A percentile compares a stretch with the other conserved stretches of the same genome.
Conservation (phyloP, 2,888 invertebrate species). For the Leptodirus hochenwartii region DNA sequence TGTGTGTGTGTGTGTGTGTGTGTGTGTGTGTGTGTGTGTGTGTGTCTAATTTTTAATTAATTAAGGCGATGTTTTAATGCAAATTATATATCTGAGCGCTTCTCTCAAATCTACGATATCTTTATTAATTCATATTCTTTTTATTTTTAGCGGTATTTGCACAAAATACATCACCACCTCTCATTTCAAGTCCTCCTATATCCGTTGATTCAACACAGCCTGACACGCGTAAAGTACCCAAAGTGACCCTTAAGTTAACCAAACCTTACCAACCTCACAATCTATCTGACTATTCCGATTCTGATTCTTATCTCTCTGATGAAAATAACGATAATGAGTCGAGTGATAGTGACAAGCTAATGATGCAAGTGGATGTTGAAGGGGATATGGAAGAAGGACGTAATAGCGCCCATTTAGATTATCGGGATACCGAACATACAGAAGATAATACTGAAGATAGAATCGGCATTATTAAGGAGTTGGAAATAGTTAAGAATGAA, state of each 20-base stretch:
- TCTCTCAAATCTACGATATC: no score
- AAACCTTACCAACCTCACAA: no score
- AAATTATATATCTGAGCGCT: no score
- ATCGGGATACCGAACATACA: neutral
- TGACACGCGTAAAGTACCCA: conserved; percentile 37
- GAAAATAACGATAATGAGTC: conserved; percentile 15
- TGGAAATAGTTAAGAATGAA: neutral
- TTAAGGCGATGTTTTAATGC: no score
- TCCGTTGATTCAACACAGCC: conserved; percentile 10
- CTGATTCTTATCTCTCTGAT: conserved; percentile 9
- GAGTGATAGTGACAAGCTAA: conserved; percentile 39
- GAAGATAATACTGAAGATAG: no score
- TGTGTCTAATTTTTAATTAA: no score
- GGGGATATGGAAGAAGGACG: conserved; percentile 6
- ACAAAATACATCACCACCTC: no score
- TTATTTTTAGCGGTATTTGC: conserved; percentile 4
- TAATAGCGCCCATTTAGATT: neutral
- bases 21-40: no score
- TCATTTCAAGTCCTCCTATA: no score
- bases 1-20: no score
- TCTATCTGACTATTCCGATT: conserved; percentile 17
- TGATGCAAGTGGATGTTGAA: conserved; percentile 28
- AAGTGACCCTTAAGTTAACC: conserved; percentile 47
- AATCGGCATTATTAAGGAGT: neutral
- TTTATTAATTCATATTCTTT: conserved; percentile 3